Percentiles rank a stretch among this genome's conserved stretches.
Conservation (phyloP, 2,797 vertebrate genomes). For the Gorsachius magnificus region DNA sequence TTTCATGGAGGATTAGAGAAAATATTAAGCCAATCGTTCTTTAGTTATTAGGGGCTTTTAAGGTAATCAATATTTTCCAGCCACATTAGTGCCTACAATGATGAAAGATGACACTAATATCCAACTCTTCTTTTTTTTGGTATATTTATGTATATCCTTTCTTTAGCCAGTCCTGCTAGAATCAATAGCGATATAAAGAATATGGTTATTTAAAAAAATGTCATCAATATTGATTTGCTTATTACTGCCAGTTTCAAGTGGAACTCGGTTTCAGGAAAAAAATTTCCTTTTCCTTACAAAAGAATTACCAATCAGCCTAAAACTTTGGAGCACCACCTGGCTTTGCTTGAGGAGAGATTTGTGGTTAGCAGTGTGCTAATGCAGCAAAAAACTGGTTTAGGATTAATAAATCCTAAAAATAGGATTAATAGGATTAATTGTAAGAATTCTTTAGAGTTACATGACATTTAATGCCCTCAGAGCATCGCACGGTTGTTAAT, state of each 20-base stretch:
- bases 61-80: conserved; percentile 61
- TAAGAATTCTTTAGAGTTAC: neutral
- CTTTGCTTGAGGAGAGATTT: neutral
- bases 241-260: neutral
- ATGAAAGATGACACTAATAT: conserved; percentile 5
- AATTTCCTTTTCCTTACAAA: neutral
- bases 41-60: conserved; percentile 55
- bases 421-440: conserved; percentile 44
- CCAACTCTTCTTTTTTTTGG: neutral
- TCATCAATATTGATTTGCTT: neutral
- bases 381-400: neutral
- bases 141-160: neutral
- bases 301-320: neutral
- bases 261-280: neutral
- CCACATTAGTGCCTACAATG: neutral
- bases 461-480: neutral
- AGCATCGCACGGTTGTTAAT: conserved; percentile 36
- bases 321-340: neutral
- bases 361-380: neutral
- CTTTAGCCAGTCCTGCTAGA: neutral
- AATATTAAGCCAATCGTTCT: conserved; percentile 55
- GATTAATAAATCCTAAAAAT: conserved; percentile 46
- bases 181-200: neutral
- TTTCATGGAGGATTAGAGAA: conserved; percentile 45
- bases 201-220: conserved; percentile 4